Evolutionary conservation across 2,113 vertebrate genomes (phyloP).

Genomic region (Pogona vitticeps): DNA sequence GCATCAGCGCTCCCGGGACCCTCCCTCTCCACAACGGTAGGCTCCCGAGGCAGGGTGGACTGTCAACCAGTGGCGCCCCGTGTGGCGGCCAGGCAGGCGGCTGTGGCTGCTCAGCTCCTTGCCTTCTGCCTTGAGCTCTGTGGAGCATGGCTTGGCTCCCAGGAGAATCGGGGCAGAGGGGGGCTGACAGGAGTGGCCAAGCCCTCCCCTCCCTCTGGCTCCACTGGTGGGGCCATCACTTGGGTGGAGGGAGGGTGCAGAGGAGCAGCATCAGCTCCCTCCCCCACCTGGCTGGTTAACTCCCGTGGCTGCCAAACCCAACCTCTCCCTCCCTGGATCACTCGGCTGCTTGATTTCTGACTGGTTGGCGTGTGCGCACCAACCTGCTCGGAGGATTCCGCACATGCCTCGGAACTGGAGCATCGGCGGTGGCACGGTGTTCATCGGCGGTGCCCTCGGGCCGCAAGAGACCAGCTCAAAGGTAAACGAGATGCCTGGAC

Average conservation of each 20-base stretch:
- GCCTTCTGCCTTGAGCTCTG: constrained; percentile 38
- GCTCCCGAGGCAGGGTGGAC: constrained; percentile 60
- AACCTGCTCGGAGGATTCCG: constrained; percentile 47
- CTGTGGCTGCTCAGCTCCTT: too few species aligned
- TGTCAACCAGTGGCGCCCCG: constrained; percentile 61
- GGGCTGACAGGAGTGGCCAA: not conserved
- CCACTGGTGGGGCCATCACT: constrained; percentile 45
- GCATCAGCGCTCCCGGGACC: not conserved
- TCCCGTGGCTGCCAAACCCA: constrained; percentile 32
- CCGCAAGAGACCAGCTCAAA: constrained; percentile 90
- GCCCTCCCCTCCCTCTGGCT: constrained; percentile 19
- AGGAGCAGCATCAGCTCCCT: constrained; percentile 38
- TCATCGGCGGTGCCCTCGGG: constrained; percentile 82
- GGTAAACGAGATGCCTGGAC: constrained; percentile 73
- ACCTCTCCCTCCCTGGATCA: not conserved
- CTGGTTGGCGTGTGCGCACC: constrained; percentile 27
- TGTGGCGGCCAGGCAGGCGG: constrained; percentile 30
- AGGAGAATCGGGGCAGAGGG: constrained; percentile 9
- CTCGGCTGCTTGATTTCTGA: not conserved
- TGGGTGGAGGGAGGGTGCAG: constrained; percentile 37
- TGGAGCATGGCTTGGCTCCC: constrained; percentile 33
- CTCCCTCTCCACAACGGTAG: constrained; percentile 73
- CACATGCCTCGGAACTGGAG: constrained; percentile 73
- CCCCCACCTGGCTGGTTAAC: constrained; percentile 37
- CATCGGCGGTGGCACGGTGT: constrained; percentile 67